Evolutionary conservation across 2,113 vertebrate genomes (phyloP), one percentile per base, ranked within the genome.

Genomic region (Amazona vittata): DNA sequence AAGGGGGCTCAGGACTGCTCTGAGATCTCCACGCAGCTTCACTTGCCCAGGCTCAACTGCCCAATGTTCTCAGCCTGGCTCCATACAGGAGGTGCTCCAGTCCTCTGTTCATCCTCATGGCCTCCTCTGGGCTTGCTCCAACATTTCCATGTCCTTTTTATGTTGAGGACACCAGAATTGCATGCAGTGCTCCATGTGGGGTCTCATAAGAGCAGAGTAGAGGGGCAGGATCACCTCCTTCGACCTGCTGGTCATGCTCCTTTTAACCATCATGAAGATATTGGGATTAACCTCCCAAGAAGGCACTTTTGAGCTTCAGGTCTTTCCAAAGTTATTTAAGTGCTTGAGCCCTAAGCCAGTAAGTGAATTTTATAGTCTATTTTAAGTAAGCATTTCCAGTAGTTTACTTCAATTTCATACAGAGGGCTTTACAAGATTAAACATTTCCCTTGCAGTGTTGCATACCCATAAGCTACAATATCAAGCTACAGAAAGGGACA

Each of bases 281-380:
- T 22, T n/a, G 17, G 15, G 39, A 39, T 76, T 53, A 75, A 75
- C 20, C 12, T 86, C 31, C 13, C 26, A 67, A 49, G n/a, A 0
- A 0, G 37, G 47, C 41, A n/a, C 17, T 83, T 67, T 2, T 8
- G 20, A 90, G n/a, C 46, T 85, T 71, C 1, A 0, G 5, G 8
- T 79, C 26, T 24, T 64, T 35, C 60, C 50, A 13, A 74, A 70
- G 59, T 50, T 62, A 70, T 37, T 53, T 25, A 67, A 83, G 5
- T 11, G 31, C n/a, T 86, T n/a, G 9, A 68, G 43, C 53, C 28
- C 62, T 53, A 81, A 85, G 47, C 20, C 21, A 55, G 20, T 33
- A 67, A 71, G 19, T 41, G 28, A 46, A 60, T 71, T 79, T 76
- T 67, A 83, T 4, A 57, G 63, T 11, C 55, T 57, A 28, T 10